These are phyloP conservation scores for Melitaea athalia DNA, from an alignment of 2,888 invertebrate species.

Conservation along the genomic window DNA sequence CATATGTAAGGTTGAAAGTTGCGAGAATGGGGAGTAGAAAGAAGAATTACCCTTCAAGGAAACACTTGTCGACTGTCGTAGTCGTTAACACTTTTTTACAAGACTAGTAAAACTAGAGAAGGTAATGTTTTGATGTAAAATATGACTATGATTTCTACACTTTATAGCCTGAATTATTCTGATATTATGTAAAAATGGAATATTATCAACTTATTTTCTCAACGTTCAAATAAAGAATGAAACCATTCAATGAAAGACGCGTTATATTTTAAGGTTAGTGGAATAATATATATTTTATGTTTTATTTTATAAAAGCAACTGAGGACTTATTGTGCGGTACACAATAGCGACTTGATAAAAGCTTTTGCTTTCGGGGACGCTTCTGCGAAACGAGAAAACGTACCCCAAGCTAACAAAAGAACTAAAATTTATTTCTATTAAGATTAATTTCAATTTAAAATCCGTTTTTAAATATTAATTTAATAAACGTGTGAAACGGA, in stretches of 20 bases:
- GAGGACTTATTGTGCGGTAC: constrained; percentile 3
- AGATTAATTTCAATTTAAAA: not conserved
- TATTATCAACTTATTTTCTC: not conserved
- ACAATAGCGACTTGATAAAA: constrained; percentile 11
- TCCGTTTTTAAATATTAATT: not conserved
- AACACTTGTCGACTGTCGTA: constrained; percentile 23
- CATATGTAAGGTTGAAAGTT: constrained; percentile 19
- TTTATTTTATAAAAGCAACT: not conserved
- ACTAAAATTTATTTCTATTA: not conserved
- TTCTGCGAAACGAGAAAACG: constrained; percentile 11
- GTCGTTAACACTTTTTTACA: constrained; percentile 34
- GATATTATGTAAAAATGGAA: not conserved
- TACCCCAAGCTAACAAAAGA: not conserved
- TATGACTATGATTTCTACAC: constrained; percentile 10
- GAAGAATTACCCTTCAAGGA: constrained; percentile 31
- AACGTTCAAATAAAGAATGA: constrained; percentile 1
- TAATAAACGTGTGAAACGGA: not conserved
- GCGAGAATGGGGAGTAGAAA: not conserved
- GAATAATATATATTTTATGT: not conserved
- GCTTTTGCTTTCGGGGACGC: constrained; percentile 1
- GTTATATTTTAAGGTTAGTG: constrained; percentile 4
- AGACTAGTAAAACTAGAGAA: constrained; percentile 11
- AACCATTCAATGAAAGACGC: not conserved
- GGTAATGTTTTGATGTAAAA: constrained; percentile 18
- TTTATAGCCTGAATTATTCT: constrained; percentile 4